Evolutionary conservation across 2,888 invertebrate genomes (phyloP).

Genomic region (Drosophila pseudotalamancana): DNA sequence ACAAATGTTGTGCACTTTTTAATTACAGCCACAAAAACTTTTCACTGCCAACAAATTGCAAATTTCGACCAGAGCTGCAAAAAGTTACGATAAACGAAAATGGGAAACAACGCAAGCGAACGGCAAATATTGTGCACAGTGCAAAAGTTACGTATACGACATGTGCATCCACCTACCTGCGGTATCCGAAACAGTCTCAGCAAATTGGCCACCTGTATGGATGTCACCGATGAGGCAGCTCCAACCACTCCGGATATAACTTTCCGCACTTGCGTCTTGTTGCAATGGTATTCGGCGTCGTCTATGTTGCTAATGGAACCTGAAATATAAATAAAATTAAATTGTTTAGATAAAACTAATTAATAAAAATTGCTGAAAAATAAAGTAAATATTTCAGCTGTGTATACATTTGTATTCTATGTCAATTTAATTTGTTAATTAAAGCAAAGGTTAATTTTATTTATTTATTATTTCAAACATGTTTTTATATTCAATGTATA

Average conservation of each 20-base stretch:
- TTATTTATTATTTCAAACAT: no score
- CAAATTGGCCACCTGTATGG: conserved; percentile 97
- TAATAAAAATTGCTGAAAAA: neutral
- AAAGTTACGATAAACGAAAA: conserved; percentile 13
- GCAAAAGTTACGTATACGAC: conserved; percentile 8
- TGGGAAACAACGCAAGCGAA: neutral
- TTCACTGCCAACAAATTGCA: conserved; percentile 3
- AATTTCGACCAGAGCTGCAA: conserved; percentile 7
- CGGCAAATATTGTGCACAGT: neutral
- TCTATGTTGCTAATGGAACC: conserved; percentile 98
- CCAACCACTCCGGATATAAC: conserved; percentile 95
- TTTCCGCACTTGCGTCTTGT: conserved; percentile 92
- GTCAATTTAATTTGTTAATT: no score
- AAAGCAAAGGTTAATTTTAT: no score
- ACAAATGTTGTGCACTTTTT: conserved; percentile 46
- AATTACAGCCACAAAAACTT: conserved; percentile 51
- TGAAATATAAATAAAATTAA: conserved; percentile 84
- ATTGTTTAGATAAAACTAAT: neutral
- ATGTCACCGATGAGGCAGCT: conserved; percentile 96
- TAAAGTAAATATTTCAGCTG: no score
- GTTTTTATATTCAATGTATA: no score
- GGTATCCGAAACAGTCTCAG: conserved; percentile 96
- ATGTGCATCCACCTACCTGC: conserved; percentile 84
- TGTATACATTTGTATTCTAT: no score
- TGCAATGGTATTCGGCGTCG: conserved; percentile 93